These are phyloP conservation scores for Pituophis catenifer DNA, from an alignment of 2,113 vertebrate genomes.

Conservation along the genomic window DNA sequence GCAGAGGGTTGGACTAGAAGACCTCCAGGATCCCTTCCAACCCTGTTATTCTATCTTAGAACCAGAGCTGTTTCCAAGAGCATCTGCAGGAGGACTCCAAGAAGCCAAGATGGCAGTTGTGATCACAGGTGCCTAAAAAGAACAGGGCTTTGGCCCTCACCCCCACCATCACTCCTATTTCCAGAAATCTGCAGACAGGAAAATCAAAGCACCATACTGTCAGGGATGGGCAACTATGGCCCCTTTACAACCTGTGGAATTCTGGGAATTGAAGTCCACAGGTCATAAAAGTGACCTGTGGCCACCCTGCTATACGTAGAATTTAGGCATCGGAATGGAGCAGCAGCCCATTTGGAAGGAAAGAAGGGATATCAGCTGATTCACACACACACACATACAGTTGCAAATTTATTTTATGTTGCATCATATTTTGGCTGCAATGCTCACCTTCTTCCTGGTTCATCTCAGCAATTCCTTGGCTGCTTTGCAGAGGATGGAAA, in stretches of 20 bases:
- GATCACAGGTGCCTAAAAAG: background rate
- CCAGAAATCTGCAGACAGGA: background rate
- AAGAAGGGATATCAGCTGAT: background rate
- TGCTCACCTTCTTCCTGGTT: background rate
- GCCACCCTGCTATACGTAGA: background rate
- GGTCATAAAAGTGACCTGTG: background rate
- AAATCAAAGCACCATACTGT: background rate
- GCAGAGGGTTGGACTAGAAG: too few species aligned
- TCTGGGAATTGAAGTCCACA: background rate
- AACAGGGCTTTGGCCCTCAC: background rate
- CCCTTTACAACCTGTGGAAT: background rate
- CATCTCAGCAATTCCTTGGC: background rate
- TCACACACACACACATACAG: too few species aligned
- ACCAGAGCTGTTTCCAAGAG: background rate
- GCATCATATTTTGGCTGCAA: background rate
- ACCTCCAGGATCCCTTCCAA: too few species aligned
- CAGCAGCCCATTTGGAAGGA: background rate
- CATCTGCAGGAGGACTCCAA: background rate
- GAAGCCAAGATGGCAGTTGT: background rate
- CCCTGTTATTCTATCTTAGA: background rate
- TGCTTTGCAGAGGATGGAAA: background rate
- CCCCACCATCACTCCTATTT: background rate
- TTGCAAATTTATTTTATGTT: background rate
- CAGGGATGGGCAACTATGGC: background rate
- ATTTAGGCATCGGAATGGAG: background rate